Evolutionary conservation across 2,888 invertebrate genomes (phyloP).

Genomic region (Hesperia comma): DNA sequence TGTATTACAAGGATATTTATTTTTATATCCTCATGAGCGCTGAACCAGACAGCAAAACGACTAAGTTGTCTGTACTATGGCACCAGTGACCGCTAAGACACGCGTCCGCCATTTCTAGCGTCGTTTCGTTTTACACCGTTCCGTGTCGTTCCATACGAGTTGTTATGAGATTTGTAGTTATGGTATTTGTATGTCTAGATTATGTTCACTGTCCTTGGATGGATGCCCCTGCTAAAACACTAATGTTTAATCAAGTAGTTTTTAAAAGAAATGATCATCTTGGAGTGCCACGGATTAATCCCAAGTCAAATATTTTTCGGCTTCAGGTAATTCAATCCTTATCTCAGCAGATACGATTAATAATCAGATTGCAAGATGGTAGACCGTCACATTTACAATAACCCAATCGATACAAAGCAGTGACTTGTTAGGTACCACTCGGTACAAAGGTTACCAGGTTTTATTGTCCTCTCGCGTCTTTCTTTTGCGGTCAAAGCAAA

Average conservation of each 20-base stretch:
- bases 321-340: too few species aligned
- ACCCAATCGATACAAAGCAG: background rate
- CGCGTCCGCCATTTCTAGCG: constrained; percentile 58
- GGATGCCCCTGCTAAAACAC: background rate
- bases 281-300: background rate
- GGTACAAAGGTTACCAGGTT: constrained; percentile 25
- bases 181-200: constrained; percentile 24
- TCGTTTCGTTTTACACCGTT: constrained; percentile 48
- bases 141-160: constrained; percentile 66
- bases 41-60: background rate
- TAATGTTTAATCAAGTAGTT: background rate
- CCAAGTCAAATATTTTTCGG: background rate
- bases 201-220: constrained; percentile 2
- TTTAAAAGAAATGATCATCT: background rate
- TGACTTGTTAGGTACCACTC: constrained; percentile 3
- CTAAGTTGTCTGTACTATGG: constrained; percentile 27
- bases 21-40: background rate
- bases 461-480: constrained; percentile 27
- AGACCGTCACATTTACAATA: background rate
- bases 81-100: constrained; percentile 65
- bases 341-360: too few species aligned
- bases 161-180: constrained; percentile 51
- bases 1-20: background rate
- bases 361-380: background rate
- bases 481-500: constrained; percentile 17